phyloP scores from a whole-genome alignment of 2,888 invertebrate genomes.

The Dasypogon diadema region DNA sequence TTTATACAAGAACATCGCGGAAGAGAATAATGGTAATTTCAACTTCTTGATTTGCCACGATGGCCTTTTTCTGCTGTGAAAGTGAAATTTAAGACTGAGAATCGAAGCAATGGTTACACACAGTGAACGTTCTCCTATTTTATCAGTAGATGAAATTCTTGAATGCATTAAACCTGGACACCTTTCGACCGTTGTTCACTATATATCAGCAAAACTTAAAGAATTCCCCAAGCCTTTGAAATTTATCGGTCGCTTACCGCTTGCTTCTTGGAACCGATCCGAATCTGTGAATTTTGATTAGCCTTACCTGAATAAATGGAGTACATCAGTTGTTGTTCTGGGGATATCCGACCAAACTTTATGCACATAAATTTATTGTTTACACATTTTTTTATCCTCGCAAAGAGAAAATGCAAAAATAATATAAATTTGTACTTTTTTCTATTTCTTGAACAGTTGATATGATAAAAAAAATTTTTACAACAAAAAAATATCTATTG shows the following conservation, averaged over 20 bases:
- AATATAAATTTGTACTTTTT: too few species aligned
- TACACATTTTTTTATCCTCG: background rate
- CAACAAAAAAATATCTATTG: too few species aligned
- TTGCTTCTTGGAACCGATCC: too few species aligned
- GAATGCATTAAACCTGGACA: too few species aligned
- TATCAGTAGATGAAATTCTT: too few species aligned
- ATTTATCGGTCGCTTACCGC: too few species aligned
- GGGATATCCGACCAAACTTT: background rate
- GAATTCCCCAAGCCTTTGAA: background rate
- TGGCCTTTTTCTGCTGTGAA: slow-evolving; percentile 9
- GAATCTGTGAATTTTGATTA: background rate
- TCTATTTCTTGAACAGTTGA: too few species aligned
- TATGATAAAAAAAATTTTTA: too few species aligned
- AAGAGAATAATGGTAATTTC: background rate
- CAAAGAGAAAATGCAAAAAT: background rate
- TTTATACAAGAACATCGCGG: background rate
- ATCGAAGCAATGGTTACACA: background rate
- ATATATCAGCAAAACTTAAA: background rate
- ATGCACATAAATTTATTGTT: background rate
- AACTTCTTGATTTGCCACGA: background rate
- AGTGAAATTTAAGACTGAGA: slow-evolving; percentile 33
- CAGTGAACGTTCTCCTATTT: too few species aligned
- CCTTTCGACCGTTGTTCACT: too few species aligned
- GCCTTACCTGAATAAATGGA: background rate
- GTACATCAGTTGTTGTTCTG: background rate